phyloP scores from a whole-genome alignment of 1,140 invertebrate genomes.

The Bombus sibiricus region DNA sequence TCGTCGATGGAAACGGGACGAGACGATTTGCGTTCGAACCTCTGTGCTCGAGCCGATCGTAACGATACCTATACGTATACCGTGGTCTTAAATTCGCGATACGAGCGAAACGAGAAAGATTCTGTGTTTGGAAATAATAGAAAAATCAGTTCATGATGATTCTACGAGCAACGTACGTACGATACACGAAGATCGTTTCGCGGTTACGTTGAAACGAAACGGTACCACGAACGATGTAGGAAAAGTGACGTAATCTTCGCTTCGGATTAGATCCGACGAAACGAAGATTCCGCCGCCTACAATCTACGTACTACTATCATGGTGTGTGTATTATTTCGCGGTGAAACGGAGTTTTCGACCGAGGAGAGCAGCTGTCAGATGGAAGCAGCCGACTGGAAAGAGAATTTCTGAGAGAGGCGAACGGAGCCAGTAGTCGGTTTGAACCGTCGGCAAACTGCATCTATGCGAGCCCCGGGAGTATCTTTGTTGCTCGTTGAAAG shows the following conservation, averaged over 20 bases:
- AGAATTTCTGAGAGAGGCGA: conserved; percentile 35
- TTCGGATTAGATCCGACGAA: not conserved
- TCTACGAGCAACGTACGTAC: not conserved
- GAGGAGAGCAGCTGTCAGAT: conserved; percentile 51
- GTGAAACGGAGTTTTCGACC: conserved; percentile 46
- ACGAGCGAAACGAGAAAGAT: no score
- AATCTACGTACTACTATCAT: not conserved
- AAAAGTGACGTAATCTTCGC: conserved; percentile 16
- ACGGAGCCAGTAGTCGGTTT: conserved; percentile 3
- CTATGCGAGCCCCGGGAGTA: not conserved
- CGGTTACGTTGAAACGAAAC: not conserved
- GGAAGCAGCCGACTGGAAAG: conserved; percentile 42
- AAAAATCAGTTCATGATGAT: no score
- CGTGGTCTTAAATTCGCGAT: no score
- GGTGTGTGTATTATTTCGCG: conserved; percentile 32
- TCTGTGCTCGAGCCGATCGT: not conserved
- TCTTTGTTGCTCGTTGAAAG: conserved; percentile 22
- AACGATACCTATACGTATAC: not conserved
- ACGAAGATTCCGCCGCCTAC: conserved; percentile 1
- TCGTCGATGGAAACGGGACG: not conserved
- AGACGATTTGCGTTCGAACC: not conserved
- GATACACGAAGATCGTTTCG: not conserved
- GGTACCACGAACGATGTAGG: not conserved
- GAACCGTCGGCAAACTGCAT: conserved; percentile 37
- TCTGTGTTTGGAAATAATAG: no score